phyloP scores from a whole-genome alignment of 2,888 invertebrate genomes.

The Leptopterna dolabrata region DNA sequence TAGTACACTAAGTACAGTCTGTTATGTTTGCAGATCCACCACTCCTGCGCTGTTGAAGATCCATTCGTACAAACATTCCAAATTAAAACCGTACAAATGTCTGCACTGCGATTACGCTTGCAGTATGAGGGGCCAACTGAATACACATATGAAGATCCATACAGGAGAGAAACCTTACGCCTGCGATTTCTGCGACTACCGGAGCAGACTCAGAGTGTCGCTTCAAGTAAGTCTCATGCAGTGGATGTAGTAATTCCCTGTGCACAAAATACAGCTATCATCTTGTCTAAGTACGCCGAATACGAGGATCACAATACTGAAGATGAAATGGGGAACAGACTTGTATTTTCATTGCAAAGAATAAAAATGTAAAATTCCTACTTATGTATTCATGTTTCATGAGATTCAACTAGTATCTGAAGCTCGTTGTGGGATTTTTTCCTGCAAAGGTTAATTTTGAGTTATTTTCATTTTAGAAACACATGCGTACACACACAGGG shows the following conservation, averaged over 20 bases:
- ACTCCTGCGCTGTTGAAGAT: background rate
- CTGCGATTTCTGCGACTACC: slow-evolving; percentile 8
- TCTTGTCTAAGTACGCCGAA: background rate
- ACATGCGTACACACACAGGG: background rate
- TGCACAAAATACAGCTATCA: background rate
- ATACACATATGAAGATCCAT: background rate
- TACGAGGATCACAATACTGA: too few species aligned
- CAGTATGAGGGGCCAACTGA: background rate
- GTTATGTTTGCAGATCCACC: background rate
- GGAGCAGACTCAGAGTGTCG: background rate
- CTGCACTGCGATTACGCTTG: background rate
- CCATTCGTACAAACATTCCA: background rate
- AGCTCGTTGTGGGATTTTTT: too few species aligned
- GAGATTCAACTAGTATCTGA: too few species aligned
- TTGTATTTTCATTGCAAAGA: too few species aligned
- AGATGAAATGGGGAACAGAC: too few species aligned
- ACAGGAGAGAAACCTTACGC: slow-evolving; percentile 14
- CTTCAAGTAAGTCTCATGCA: background rate
- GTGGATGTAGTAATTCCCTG: too few species aligned
- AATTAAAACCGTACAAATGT: background rate
- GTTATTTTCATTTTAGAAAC: background rate
- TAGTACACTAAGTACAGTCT: too few species aligned
- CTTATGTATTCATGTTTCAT: too few species aligned
- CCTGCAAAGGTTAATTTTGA: too few species aligned
- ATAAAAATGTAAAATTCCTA: too few species aligned